These are phyloP conservation scores for Cephus sareptanus DNA, from an alignment of 2,888 invertebrate genomes.

Conservation along the genomic window DNA sequence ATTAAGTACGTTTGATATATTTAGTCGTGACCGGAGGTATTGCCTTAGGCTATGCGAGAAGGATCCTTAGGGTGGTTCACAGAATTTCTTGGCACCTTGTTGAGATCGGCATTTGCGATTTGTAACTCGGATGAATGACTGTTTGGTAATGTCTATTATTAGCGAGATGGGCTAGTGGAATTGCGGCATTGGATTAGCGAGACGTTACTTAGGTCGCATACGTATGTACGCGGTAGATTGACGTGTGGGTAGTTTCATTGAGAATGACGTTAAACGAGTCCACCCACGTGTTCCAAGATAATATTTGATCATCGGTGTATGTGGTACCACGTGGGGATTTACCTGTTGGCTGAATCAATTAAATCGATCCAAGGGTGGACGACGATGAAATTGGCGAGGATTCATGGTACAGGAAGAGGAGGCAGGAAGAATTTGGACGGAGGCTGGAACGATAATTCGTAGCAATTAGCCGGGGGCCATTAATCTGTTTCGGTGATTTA, in stretches of 20 bases:
- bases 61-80: not conserved
- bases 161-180: conserved; percentile 34
- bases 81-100: not conserved
- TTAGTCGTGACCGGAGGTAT: too few species aligned
- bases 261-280: conserved; percentile 23
- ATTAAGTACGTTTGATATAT: too few species aligned
- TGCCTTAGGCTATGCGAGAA: not conserved
- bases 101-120: not conserved
- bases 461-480: conserved; percentile 44
- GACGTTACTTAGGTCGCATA: conserved; percentile 30
- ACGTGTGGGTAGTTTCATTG: conserved; percentile 43
- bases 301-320: conserved; percentile 19
- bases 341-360: not conserved
- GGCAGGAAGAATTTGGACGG: not conserved
- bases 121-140: not conserved
- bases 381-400: not conserved
- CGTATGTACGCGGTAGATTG: conserved; percentile 2
- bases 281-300: conserved; percentile 26
- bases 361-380: not conserved
- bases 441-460: not conserved
- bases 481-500: conserved; percentile 43
- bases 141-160: not conserved
- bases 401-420: not conserved
- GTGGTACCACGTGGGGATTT: conserved; percentile 31
- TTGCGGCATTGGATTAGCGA: conserved; percentile 38